Conservation (phyloP, 2,797 vertebrate species). For the Gouania willdenowi region DNA sequence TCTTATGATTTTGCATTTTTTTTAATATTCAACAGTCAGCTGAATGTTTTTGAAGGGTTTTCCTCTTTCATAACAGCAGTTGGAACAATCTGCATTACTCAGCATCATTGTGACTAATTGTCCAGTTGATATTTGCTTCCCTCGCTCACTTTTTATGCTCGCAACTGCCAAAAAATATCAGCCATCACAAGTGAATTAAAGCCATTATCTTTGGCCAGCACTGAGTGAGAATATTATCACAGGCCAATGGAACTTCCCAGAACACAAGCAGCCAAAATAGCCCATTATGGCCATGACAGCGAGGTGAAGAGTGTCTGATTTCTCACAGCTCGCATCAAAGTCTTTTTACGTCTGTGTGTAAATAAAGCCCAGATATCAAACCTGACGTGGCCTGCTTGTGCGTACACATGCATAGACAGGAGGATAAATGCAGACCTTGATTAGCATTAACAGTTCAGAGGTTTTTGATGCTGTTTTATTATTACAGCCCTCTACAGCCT, state of each 20-base stretch:
- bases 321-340: constrained; percentile 22
- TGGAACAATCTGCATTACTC: too few relatives aligned
- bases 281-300: constrained; percentile 45
- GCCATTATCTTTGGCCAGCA: constrained; percentile 32
- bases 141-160: too few relatives aligned
- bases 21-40: constrained; percentile 24
- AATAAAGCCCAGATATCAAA: constrained; percentile 3
- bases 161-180: constrained; percentile 35
- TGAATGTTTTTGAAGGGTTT: too few relatives aligned
- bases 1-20: neutral
- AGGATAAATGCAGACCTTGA: constrained; percentile 13
- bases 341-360: neutral
- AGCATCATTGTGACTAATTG: too few relatives aligned
- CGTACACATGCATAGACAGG: neutral
- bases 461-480: neutral
- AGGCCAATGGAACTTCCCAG: constrained; percentile 46
- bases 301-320: constrained; percentile 53
- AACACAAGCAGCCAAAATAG: constrained; percentile 52
- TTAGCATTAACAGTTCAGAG: constrained; percentile 22
- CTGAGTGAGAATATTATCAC: constrained; percentile 50
- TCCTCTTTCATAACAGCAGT: too few relatives aligned
- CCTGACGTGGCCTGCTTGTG: neutral
- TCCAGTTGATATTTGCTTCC: too few relatives aligned
- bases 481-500: constrained; percentile 1
- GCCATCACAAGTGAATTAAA: constrained; percentile 36